These are phyloP conservation scores for Gallinago media DNA, from an alignment of 2,113 vertebrate species.

Conservation along the genomic window DNA sequence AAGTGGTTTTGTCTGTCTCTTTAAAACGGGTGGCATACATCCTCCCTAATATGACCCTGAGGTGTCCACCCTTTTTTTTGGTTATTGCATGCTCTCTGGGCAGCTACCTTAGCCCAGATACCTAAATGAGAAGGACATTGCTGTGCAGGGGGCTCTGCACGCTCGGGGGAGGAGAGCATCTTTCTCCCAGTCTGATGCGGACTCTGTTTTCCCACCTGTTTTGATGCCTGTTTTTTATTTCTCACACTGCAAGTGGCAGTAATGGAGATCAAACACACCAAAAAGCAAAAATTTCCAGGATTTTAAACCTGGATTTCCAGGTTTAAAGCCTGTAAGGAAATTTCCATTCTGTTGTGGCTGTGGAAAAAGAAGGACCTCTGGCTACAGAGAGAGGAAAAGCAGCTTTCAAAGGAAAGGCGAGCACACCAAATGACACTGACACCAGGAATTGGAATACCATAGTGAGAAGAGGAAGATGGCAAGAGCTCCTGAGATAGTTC, in stretches of 20 bases:
- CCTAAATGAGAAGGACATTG: background rate
- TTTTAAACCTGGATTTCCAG: background rate
- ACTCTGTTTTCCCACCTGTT: background rate
- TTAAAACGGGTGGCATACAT: background rate
- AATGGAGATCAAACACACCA: background rate
- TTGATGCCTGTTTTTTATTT: background rate
- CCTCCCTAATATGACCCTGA: background rate
- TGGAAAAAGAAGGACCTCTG: background rate
- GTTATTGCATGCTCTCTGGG: background rate
- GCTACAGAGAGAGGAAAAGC: background rate
- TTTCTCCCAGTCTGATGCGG: background rate
- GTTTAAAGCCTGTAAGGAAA: background rate
- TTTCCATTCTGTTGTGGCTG: fast-evolving
- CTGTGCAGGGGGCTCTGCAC: fast-evolving
- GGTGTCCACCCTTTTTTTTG: background rate
- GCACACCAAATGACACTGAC: background rate
- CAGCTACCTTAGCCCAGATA: background rate
- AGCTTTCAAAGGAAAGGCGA: background rate
- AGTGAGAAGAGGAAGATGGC: background rate
- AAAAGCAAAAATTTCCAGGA: too few species aligned
- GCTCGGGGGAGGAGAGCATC: background rate
- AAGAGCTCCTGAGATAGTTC: background rate
- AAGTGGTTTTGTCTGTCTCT: background rate
- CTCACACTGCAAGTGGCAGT: too few species aligned
- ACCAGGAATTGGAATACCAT: background rate